A percentile compares a stretch with the other conserved stretches of the same genome.
These are phyloP conservation scores for Tapirus terrestris DNA, from an alignment of 2,113 vertebrate genomes.

Conservation along the genomic window DNA sequence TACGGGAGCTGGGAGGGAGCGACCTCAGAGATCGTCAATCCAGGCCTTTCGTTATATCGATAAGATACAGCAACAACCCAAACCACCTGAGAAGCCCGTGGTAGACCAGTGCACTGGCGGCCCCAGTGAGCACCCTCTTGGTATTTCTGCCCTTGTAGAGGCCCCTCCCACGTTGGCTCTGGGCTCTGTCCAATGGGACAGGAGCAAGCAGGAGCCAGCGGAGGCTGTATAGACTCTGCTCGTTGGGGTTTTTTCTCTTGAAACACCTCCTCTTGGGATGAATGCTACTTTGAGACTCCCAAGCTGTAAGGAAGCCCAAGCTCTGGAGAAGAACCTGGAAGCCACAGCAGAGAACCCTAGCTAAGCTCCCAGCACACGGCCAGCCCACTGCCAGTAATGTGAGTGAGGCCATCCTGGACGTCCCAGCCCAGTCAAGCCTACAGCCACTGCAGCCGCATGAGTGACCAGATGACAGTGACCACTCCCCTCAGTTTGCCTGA, in stretches of 20 bases:
- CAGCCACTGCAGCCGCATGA: fast-evolving
- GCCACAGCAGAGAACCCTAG: background rate
- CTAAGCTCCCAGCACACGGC: background rate
- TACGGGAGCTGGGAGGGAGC: background rate
- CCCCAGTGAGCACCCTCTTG: fast-evolving
- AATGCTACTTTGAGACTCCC: background rate
- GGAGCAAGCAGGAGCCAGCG: background rate
- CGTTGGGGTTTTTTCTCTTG: background rate
- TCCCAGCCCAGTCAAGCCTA: background rate
- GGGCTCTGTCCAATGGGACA: background rate
- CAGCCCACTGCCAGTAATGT: fast-evolving
- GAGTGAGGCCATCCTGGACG: fast-evolving
- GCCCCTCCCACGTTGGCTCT: too few relatives aligned
- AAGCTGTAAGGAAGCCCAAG: background rate
- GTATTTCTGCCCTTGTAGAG: background rate
- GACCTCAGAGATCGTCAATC: background rate
- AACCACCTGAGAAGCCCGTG: fast-evolving
- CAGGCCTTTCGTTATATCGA: background rate
- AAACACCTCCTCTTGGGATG: background rate
- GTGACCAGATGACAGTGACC: background rate
- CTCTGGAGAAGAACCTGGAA: background rate
- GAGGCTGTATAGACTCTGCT: fast-evolving
- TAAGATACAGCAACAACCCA: background rate
- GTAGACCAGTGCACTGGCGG: fast-evolving
- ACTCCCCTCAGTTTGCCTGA: background rate